A percentile compares a stretch with the other conserved stretches of the same genome.
Evolutionary conservation across 2,888 invertebrate genomes (phyloP).

Genomic region (Erebia palarica): DNA sequence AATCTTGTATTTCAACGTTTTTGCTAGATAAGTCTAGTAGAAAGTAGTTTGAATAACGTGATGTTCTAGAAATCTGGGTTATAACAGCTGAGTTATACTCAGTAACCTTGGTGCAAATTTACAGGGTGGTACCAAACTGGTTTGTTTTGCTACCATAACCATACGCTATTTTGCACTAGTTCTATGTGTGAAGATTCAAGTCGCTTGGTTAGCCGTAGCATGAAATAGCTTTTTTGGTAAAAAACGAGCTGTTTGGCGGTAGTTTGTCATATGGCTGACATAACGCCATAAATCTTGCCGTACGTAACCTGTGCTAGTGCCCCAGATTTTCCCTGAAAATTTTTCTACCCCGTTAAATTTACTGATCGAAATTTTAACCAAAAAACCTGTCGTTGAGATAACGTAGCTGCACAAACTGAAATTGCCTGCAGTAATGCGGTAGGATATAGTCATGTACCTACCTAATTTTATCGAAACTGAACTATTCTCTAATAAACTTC

Average conservation of each 20-base stretch:
- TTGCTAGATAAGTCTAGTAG: background rate
- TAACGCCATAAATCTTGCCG: conserved; percentile 49
- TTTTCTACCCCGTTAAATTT: conserved; percentile 30
- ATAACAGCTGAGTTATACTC: background rate
- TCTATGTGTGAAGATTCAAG: conserved; percentile 1
- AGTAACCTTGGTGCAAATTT: background rate
- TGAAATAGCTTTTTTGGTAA: conserved; percentile 23
- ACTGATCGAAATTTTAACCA: conserved; percentile 34
- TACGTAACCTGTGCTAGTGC: conserved; percentile 34
- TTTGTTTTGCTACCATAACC: background rate
- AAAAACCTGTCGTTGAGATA: conserved; percentile 39
- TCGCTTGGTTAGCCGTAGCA: conserved; percentile 1
- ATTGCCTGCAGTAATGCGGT: conserved; percentile 34
- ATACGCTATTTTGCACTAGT: background rate
- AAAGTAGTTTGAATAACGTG: background rate
- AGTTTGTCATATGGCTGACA: conserved; percentile 59
- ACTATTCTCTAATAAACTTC: background rate
- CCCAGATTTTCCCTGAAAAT: conserved; percentile 36
- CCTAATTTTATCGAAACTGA: conserved; percentile 21
- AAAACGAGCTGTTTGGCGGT: conserved; percentile 48
- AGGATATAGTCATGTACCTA: conserved; percentile 18
- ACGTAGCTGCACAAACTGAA: conserved; percentile 30
- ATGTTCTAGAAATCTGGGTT: background rate
- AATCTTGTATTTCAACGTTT: too few species aligned
- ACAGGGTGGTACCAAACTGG: background rate